Percentiles rank a stretch among this genome's conserved stretches.
These are phyloP conservation scores for Prosopocoilus inquinatus DNA, from an alignment of 2,888 invertebrate genomes.

Conservation along the genomic window DNA sequence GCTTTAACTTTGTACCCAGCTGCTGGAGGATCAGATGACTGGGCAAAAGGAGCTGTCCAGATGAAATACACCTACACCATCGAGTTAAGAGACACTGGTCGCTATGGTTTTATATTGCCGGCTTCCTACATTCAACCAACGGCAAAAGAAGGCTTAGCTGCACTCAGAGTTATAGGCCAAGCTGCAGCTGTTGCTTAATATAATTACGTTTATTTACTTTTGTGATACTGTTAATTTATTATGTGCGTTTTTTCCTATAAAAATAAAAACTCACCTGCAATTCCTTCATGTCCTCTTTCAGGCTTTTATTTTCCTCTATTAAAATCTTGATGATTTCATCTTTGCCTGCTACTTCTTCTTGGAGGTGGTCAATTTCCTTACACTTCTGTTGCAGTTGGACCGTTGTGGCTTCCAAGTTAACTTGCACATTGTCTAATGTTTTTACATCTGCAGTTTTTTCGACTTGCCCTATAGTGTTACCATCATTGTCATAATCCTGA, in stretches of 20 bases:
- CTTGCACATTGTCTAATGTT: slow-evolving; percentile 6
- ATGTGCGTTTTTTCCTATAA: not conserved
- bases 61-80: slow-evolving; percentile 89
- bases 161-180: slow-evolving; percentile 63
- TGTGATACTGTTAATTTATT: slow-evolving; percentile 7
- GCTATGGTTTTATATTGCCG: slow-evolving; percentile 84
- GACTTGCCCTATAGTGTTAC: not conserved
- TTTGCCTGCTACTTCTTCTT: slow-evolving; percentile 36
- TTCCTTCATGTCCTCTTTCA: slow-evolving; percentile 43
- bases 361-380: slow-evolving; percentile 16
- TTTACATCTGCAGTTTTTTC: not conserved
- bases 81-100: slow-evolving; percentile 82
- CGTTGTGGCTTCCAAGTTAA: not conserved
- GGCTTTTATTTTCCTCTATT: slow-evolving; percentile 45
- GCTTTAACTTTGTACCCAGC: slow-evolving; percentile 78
- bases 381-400: slow-evolving; percentile 7
- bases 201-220: not conserved
- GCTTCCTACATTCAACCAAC: slow-evolving; percentile 72
- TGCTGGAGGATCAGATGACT: slow-evolving; percentile 83
- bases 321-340: slow-evolving; percentile 42
- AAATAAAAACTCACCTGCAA: slow-evolving; percentile 43
- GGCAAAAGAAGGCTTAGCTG: slow-evolving; percentile 73
- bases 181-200: slow-evolving; percentile 48
- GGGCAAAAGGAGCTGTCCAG: slow-evolving; percentile 80
- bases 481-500: slow-evolving; percentile 5